phyloP scores from a whole-genome alignment of 2,113 vertebrate genomes.

The Struthidea cinerea region DNA sequence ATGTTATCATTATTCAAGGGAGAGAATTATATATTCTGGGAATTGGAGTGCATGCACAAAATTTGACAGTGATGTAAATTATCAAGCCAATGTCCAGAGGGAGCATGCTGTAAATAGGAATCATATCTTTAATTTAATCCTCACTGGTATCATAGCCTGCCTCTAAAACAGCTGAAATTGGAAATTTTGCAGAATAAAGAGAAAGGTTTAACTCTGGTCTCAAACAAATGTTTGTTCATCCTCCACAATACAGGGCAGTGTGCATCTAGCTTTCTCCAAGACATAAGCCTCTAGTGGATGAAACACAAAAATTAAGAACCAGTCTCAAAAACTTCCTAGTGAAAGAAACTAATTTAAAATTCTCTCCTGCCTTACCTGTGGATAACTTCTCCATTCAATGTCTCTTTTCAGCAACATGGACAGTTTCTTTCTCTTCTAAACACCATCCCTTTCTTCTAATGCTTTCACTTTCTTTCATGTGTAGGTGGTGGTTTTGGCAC shows the following conservation, averaged over 20 bases:
- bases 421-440: background rate
- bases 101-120: background rate
- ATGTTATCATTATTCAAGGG: conserved; percentile 1
- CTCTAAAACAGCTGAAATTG: background rate
- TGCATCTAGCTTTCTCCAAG: background rate
- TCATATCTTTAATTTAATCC: background rate
- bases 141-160: background rate
- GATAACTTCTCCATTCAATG: background rate
- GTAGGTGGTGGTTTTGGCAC: background rate
- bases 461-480: background rate
- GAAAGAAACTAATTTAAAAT: background rate
- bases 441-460: background rate
- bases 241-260: background rate
- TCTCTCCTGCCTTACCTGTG: background rate
- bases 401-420: background rate
- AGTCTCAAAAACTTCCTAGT: background rate
- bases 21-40: background rate
- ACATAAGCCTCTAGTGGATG: background rate
- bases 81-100: background rate
- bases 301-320: background rate
- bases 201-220: background rate
- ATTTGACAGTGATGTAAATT: conserved; percentile 15
- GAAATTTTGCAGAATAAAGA: background rate
- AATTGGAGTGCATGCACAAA: background rate
- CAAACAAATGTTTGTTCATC: background rate